Evolutionary conservation across 1,140 invertebrate genomes (phyloP), one percentile per base, ranked within the genome.

Genomic region (Geopemphigus sp.): DNA sequence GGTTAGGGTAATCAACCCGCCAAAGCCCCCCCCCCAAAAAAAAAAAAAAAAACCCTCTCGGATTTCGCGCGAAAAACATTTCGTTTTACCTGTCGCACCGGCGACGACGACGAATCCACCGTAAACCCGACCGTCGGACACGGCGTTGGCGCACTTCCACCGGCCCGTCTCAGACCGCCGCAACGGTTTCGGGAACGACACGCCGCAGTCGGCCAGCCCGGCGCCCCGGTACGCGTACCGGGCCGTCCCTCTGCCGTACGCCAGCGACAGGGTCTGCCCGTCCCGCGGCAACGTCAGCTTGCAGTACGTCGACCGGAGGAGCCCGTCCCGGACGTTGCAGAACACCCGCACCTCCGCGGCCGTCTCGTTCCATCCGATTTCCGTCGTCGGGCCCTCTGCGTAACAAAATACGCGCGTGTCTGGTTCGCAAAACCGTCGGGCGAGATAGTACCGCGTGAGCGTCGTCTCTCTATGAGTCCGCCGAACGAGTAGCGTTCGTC

Each of bases 111-210:
- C 22, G 39, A 63, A 78, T 19, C 74, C 74, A 5, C 74, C 74
- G 39, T 78, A 78, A 10, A 78, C 17, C 0, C 45, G 32, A 3
- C 22, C 53, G 39, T 78, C 39, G 39, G 74, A 61, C 74, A 78
- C 50, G 10, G 15, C 32, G 57, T 78, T 78, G 57, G 24, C 19
- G 24, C 74, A 78, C 10, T 78, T 78, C 74, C 74, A 78, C 11
- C 74, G 74, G 22, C 74, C 74, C 6, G 61, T 32, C 12, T 78
- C 74, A 32, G 22, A 32, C 5, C n/a, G 57, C 45, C 10, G 45
- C 11, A 61, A 6, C n/a, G 74, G 74, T 50, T 78, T 78, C 17
- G 57, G 22, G 39, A 78, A 78, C 39, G 74, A 63, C 22, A 78
- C 74, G 11, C 74, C 74, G 15, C 74, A 78, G 24, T 78, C 74